Evolutionary conservation across 2,888 invertebrate genomes (phyloP), one percentile per base, ranked within the genome.

Genomic region (Xylota sylvarum): DNA sequence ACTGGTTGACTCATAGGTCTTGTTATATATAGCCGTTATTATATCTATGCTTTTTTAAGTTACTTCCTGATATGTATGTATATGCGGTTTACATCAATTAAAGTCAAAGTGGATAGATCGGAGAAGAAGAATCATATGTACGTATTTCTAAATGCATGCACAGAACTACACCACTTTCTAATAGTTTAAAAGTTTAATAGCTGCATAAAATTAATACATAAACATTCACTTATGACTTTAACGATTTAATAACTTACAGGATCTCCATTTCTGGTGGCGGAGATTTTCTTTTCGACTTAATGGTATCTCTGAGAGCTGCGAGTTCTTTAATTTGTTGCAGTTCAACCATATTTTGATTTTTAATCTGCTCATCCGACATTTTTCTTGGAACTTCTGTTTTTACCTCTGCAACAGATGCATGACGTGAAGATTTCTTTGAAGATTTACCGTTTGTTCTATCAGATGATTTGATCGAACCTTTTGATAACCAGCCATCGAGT

Each of bases 211-310:
- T 37, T 12, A 52, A 40, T 43, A 27, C 37, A 37, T 50, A 6
- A 2, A 23, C 10, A 46, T 17, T 14, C n/a, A 35, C 23, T 46
- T 64, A 5, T 14, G 14, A 37, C 40, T 55, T 7, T n/a, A 12
- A 23, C 30, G 6, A 50, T 5, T 14, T 5, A 52, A 30, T 6
- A 19, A 19, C 85, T 85, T 81, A 85, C 85, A 85, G 27, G n/a
- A 85, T 81, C 46, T 85, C 76, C 46, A 85, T 81, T 19, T 40
- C 52, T n/a, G 70, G 76, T 6, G 76, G 85, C 12, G 85, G 85
- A 46, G 85, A 67, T 72, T 85, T 85, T 35, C 76, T 64, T 10
- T 76, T 67, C 5, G 76, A 65, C 4, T 81, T 85, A 0, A 85
- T 72, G 4, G 58, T 52, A 4, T 85, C 76, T 17, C 52, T 70